phyloP scores from a whole-genome alignment of 2,113 vertebrate species.

The Psophia crepitans region DNA sequence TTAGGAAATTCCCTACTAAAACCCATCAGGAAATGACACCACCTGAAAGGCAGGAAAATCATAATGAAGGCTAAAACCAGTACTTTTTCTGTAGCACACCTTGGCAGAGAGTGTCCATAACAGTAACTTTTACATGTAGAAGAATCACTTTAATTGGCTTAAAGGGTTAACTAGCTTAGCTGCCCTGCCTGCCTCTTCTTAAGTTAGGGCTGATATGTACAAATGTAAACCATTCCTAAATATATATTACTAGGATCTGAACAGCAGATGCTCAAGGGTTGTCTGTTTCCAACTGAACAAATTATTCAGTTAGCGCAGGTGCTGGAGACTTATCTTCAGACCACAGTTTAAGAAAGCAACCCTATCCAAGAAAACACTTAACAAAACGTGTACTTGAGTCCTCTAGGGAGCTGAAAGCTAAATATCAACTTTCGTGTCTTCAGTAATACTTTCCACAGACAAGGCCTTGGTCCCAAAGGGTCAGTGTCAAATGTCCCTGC shows the following conservation, averaged over 20 bases:
- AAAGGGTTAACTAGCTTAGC: background rate
- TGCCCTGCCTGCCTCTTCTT: background rate
- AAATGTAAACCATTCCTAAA: background rate
- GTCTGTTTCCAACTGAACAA: background rate
- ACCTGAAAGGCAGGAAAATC: background rate
- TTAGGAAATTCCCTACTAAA: background rate
- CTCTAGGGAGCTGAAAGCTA: background rate
- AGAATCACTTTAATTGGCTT: background rate
- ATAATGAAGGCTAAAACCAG: background rate
- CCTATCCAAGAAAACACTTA: background rate
- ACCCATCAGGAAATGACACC: background rate
- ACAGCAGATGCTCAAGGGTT: background rate
- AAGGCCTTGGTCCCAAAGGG: background rate
- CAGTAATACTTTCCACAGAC: background rate
- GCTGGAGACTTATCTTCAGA: background rate
- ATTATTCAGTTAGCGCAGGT: background rate
- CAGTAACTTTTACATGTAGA: background rate
- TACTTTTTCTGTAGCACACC: background rate
- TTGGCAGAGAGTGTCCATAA: background rate
- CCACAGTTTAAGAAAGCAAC: background rate
- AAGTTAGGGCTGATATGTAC: background rate
- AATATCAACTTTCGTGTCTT: background rate
- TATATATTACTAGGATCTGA: background rate
- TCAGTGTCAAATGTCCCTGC: background rate
- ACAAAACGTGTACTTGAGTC: background rate